These are phyloP conservation scores for Dolomedes plantarius DNA, from an alignment of 2,888 invertebrate species.

Conservation along the genomic window DNA sequence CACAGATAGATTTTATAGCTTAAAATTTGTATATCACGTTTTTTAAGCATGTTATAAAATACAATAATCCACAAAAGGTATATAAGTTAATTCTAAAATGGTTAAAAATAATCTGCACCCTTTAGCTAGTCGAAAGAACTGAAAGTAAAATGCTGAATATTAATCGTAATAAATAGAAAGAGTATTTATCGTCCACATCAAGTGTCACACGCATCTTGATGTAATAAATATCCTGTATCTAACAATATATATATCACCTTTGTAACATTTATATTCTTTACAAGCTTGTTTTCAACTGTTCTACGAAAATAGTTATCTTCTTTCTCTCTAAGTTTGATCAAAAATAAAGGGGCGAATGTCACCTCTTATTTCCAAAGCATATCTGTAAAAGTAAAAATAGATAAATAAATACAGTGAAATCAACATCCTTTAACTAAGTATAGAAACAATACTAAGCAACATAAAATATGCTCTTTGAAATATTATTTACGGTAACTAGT, in stretches of 20 bases:
- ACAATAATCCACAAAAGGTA: too few species aligned
- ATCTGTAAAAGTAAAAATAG: too few species aligned
- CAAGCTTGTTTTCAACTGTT: slow-evolving; percentile 1
- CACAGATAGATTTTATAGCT: too few species aligned
- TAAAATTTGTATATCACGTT: too few species aligned
- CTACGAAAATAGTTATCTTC: slow-evolving; percentile 21
- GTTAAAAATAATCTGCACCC: too few species aligned
- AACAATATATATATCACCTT: slow-evolving; percentile 28
- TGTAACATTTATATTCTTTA: slow-evolving; percentile 15
- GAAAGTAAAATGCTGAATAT: background rate
- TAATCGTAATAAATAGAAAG: background rate
- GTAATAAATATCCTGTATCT: slow-evolving; percentile 38
- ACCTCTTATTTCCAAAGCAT: background rate
- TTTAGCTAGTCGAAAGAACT: background rate
- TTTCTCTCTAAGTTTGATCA: background rate
- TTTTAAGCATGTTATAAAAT: too few species aligned
- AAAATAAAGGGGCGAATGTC: background rate
- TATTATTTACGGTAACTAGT: too few species aligned
- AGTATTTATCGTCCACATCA: background rate
- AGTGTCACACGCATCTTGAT: background rate
- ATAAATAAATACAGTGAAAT: too few species aligned
- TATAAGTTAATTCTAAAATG: too few species aligned
- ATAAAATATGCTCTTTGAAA: too few species aligned
- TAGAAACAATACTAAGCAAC: too few species aligned
- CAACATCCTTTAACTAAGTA: too few species aligned